Conservation (phyloP, 2,888 invertebrate species). For the Lasioglossum vierecki region DNA sequence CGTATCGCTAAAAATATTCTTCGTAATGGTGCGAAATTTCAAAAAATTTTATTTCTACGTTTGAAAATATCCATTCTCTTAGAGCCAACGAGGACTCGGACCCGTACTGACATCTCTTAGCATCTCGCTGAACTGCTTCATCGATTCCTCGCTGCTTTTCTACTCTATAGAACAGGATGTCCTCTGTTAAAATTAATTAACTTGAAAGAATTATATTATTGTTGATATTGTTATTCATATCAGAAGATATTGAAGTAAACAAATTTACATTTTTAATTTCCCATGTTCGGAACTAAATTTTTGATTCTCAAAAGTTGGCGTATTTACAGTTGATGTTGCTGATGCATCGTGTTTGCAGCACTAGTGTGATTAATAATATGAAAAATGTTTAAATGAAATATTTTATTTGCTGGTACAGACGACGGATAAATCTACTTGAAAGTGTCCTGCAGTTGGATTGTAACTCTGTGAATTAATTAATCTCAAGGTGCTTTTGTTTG, state of each 20-base stretch:
- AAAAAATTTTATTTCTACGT: not conserved
- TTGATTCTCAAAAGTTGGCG: not conserved
- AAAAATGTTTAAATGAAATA: not conserved
- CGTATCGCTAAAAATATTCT: not conserved
- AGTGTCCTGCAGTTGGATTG: not conserved
- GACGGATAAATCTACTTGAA: not conserved
- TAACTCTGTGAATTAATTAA: not conserved
- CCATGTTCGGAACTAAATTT: not conserved
- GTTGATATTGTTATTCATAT: not conserved
- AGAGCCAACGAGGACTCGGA: not conserved
- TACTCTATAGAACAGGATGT: not conserved
- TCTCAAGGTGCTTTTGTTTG: not conserved
- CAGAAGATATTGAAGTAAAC: not conserved
- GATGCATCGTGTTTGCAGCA: not conserved
- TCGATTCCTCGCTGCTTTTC: not conserved
- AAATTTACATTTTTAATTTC: not conserved
- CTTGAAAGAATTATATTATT: not conserved
- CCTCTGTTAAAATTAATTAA: not conserved
- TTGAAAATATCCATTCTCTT: not conserved
- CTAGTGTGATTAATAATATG: not conserved
- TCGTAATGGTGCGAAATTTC: not conserved
- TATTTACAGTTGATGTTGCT: not conserved
- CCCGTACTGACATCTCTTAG: slow-evolving; percentile 38
- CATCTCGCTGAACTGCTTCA: not conserved
- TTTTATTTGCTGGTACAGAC: not conserved